Evolutionary conservation across 2,113 vertebrate species (phyloP), one percentile per base, ranked within the genome.

Genomic region (Holacanthus passer): DNA sequence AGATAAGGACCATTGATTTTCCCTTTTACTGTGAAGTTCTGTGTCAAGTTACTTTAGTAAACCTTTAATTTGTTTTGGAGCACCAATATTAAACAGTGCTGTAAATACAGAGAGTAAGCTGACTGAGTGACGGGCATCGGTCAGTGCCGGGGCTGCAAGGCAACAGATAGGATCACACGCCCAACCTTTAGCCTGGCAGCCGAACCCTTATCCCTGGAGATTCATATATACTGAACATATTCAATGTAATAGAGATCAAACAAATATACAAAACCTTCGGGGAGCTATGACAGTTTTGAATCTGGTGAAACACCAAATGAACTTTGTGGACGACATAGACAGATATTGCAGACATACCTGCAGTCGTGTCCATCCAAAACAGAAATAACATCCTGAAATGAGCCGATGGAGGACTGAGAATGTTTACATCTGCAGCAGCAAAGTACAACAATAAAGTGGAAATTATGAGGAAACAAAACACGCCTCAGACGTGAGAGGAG

Each of bases 391-490:
- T 84, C 70, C 70, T 55, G 39, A 82, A 74, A 56, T 41, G 52
- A 82, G 52, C 65, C 17, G 79, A 73, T 7, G 17, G 52, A 65
- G 24, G 37, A 22, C n/a, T n/a, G n/a, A n/a, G n/a, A 39, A 53
- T 59, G 79, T 72, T 82, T 74, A 86, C 62, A 71, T 76, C 41
- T 77, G 53, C 53, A 59, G 59, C 47, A 60, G 41, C 50, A 81
- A 83, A 82, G 63, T 63, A 77, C 39, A 79, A 73, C 73, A 77
- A 74, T 81, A 69, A 63, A 63, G 71, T 72, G 50, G 16, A 82
- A 84, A 66, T 84, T 48, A 59, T 47, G 79, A 66, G 39, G 77
- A 77, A 73, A 73, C 58, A 68, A 79, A 75, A 67, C 29, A 73
- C 24, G 22, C 22, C 24, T 82, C 63, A 69, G 63, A 72, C 29